Conservation (phyloP, 2,888 invertebrate species). For the Stenotaenia linearis region DNA sequence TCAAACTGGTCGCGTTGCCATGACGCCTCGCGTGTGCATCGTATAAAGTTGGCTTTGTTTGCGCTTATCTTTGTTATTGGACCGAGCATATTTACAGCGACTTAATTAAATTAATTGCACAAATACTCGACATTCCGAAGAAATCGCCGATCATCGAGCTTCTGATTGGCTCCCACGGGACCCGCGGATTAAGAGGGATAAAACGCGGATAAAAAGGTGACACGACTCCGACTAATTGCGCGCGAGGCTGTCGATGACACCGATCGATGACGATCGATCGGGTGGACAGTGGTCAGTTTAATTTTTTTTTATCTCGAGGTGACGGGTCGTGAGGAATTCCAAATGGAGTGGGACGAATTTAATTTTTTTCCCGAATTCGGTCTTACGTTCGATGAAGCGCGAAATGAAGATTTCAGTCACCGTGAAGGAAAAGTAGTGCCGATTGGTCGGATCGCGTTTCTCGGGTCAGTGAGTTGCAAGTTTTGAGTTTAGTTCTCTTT, state of each 20-base stretch:
- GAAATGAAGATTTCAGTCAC: background rate
- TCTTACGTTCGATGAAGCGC: background rate
- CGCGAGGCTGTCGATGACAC: background rate
- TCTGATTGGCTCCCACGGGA: background rate
- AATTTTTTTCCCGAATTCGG: background rate
- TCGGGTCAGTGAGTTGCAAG: background rate
- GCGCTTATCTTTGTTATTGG: background rate
- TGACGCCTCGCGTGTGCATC: background rate
- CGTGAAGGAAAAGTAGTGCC: conserved; percentile 9
- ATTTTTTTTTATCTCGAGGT: background rate
- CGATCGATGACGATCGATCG: background rate
- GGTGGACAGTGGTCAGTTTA: background rate
- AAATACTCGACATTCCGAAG: background rate
- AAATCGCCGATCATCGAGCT: too few species aligned
- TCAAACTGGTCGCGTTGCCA: background rate
- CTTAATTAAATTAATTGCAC: background rate
- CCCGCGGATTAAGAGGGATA: background rate
- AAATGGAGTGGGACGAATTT: background rate
- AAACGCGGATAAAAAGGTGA: background rate
- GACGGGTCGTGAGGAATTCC: background rate
- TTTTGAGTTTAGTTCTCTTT: background rate
- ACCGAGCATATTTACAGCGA: background rate
- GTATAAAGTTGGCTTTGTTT: background rate
- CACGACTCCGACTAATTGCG: background rate
- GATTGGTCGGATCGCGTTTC: background rate